These are phyloP conservation scores for Pararge aegeria DNA, from an alignment of 1,140 invertebrate genomes.

Conservation along the genomic window DNA sequence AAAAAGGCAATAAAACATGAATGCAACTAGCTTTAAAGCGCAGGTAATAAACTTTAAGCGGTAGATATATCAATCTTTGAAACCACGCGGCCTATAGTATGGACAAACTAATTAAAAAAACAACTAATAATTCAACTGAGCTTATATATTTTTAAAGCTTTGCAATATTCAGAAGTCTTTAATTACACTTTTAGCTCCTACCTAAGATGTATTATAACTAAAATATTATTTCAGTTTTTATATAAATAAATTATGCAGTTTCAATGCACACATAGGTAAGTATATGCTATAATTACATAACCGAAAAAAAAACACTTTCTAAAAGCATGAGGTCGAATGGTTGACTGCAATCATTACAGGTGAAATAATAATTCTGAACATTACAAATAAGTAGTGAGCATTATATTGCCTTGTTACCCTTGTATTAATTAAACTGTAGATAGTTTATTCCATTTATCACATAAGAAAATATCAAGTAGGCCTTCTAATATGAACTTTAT, in stretches of 20 bases:
- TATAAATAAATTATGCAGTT: too few species aligned
- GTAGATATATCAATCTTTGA: not conserved
- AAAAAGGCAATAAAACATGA: too few species aligned
- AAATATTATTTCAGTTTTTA: too few species aligned
- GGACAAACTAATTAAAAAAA: not conserved
- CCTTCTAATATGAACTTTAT: too few species aligned
- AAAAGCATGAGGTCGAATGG: constrained; percentile 2
- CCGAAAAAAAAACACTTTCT: not conserved
- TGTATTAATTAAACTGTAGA: constrained; percentile 15
- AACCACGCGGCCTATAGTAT: too few species aligned
- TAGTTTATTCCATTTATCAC: not conserved
- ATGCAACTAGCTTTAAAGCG: not conserved
- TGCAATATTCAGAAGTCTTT: too few species aligned
- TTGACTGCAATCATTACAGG: not conserved
- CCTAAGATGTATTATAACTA: too few species aligned
- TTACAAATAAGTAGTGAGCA: not conserved
- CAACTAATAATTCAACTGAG: too few species aligned
- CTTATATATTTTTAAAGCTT: too few species aligned
- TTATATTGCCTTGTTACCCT: constrained; percentile 19
- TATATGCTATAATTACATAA: not conserved
- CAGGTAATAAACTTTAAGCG: not conserved
- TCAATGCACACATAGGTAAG: too few species aligned
- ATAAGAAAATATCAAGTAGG: not conserved
- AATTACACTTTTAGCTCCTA: too few species aligned
- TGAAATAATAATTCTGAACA: not conserved